Evolutionary conservation across 2,113 vertebrate genomes (phyloP).

Genomic region (Parus major): DNA sequence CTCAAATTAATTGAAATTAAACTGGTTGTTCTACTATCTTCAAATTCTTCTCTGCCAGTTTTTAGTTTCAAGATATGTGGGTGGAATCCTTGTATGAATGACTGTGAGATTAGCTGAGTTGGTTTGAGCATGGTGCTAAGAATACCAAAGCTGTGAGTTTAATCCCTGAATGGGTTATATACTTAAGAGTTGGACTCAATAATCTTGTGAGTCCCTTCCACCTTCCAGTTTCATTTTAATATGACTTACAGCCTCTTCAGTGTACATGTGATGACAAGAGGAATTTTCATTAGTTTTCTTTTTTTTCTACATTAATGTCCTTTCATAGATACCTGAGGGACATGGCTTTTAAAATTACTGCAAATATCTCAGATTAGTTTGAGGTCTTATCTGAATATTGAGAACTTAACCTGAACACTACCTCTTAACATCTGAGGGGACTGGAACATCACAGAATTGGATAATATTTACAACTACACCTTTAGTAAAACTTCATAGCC

Average conservation of each 20-base stretch:
- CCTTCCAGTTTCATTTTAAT: not conserved
- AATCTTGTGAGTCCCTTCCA: not conserved
- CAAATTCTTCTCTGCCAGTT: not conserved
- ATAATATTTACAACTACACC: not conserved
- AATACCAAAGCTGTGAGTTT: not conserved
- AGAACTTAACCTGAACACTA: not conserved
- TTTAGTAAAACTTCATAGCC: not conserved
- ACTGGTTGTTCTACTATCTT: not conserved
- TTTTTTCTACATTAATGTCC: not conserved
- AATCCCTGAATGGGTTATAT: not conserved
- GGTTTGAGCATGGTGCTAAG: not conserved
- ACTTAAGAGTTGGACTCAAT: not conserved
- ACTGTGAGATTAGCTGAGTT: not conserved
- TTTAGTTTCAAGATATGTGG: not conserved
- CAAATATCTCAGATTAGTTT: not conserved
- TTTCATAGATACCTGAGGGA: not conserved
- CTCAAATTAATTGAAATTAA: not conserved
- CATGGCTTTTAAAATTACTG: not conserved
- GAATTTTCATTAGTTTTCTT: not conserved
- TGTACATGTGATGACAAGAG: not conserved
- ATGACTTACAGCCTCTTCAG: not conserved
- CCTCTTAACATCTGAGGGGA: not conserved
- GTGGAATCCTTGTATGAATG: not conserved
- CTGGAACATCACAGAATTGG: not conserved
- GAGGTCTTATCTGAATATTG: not conserved